Conservation (phyloP, 1,140 invertebrate species). For the Drosophila subpulchrella region DNA sequence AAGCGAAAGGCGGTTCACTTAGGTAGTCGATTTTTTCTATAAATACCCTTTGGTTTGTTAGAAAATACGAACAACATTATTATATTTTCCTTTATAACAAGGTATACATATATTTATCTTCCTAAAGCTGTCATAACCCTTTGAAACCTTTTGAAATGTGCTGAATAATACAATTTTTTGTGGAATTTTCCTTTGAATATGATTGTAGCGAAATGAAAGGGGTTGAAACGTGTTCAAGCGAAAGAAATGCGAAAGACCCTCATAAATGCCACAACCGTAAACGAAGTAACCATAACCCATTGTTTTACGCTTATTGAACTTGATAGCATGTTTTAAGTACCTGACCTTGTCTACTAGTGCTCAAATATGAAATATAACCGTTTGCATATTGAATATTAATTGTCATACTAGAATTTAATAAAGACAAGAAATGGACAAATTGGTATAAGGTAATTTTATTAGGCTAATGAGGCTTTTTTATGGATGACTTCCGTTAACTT, state of each 20-base stretch:
- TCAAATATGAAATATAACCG: neutral
- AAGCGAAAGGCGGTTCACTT: neutral
- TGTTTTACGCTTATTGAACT: constrained; percentile 25
- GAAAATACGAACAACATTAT: neutral
- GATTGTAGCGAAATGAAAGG: neutral
- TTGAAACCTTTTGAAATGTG: neutral
- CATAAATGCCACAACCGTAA: constrained; percentile 32
- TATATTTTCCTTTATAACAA: neutral
- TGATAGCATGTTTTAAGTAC: neutral
- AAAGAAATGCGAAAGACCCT: constrained; percentile 15
- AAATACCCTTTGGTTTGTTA: neutral
- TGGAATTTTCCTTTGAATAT: neutral
- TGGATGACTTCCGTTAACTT: no score
- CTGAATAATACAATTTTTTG: constrained; percentile 26
- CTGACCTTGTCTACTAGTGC: neutral
- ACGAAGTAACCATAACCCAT: constrained; percentile 4
- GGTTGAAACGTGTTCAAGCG: neutral
- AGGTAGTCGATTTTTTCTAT: no score
- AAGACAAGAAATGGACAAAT: neutral
- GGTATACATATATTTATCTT: neutral
- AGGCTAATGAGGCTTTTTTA: no score
- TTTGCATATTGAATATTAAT: constrained; percentile 4
- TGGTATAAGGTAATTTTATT: no score
- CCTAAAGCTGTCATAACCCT: no score
- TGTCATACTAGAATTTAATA: neutral